phyloP scores from a whole-genome alignment of 2,888 invertebrate genomes.

The Globia sparganii region DNA sequence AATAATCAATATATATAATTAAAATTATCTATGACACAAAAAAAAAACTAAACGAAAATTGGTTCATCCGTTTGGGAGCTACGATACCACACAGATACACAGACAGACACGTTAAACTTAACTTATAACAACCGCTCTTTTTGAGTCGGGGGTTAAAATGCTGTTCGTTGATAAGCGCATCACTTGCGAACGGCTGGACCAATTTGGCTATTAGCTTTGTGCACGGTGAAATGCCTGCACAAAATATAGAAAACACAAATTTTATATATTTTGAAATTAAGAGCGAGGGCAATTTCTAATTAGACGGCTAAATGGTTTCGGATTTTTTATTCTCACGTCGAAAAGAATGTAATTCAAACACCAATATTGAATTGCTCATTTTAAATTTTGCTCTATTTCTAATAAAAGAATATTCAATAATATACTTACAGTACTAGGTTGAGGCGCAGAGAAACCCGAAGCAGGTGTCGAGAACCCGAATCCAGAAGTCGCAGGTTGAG shows the following conservation, averaged over 20 bases:
- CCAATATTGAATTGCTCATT: background rate
- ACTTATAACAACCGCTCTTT: too few species aligned
- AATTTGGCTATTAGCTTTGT: background rate
- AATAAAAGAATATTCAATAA: background rate
- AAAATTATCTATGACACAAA: too few species aligned
- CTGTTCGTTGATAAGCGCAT: background rate
- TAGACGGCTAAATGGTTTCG: background rate
- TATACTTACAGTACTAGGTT: constrained; percentile 71
- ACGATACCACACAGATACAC: too few species aligned
- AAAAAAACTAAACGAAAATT: too few species aligned
- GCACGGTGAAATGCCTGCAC: background rate
- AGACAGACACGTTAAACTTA: too few species aligned
- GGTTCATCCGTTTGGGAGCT: too few species aligned
- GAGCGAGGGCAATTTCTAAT: background rate
- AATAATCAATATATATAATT: too few species aligned
- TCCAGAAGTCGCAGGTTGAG: constrained; percentile 55
- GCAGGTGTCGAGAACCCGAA: constrained; percentile 80
- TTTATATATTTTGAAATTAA: background rate
- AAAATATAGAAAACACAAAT: background rate
- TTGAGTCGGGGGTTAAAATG: too few species aligned
- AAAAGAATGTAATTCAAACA: background rate
- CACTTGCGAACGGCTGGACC: background rate
- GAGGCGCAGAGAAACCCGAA: constrained; percentile 80
- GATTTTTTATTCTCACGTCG: background rate
- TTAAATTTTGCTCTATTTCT: background rate